Base-by-base conservation (phyloP, 2,888 invertebrate genomes). In the Napeogenes sylphis region DNA sequence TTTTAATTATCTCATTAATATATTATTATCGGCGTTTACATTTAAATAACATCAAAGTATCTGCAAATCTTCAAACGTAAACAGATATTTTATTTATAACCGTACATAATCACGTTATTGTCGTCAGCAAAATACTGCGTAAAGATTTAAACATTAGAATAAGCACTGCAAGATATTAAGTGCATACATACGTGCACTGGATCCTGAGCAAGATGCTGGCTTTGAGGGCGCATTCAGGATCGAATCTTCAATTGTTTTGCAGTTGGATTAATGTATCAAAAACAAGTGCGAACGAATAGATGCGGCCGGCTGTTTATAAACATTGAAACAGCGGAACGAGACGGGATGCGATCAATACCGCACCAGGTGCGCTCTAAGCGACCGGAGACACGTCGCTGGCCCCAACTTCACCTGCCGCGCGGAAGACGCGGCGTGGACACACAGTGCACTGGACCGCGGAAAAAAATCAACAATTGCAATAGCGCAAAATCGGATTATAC, bases 291-390 rank as follows among this genome's bases (percentile, higher is more conserved):
- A 76, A 68, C 77, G 76, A 80, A 78, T 81, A 73, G 81, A 83
- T 80, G 82, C 83, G 76, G 78, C 85, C 88, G 84, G 84, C 84
- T 88, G 90, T 89, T 89, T 90, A 89, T 90, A 90, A 90, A 90
- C 90, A 90, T 86, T 85, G 85, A 78, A 79, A 77, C 78, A 71
- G 74, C 73, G 74, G 77, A 74, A 73, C 76, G 76, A 76, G 74
- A 75, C 76, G 78, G 79, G 80, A 80, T 79, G 78, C 81, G 83
- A 85, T 87, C 85, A 77, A 85, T 84, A 84, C 79, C 74, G 79
- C 79, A 77, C 72, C 74, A 76, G 75, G 75, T 69, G 79, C 75
- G 75, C 74, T 74, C 68, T 71, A 68, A 76, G 71, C 76, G 78
- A 79, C 77, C 77, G 80, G 80, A 77, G 81, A 80, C 81, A 75